Conservation (phyloP, 2,888 invertebrate species). For the Tholera decimalis region DNA sequence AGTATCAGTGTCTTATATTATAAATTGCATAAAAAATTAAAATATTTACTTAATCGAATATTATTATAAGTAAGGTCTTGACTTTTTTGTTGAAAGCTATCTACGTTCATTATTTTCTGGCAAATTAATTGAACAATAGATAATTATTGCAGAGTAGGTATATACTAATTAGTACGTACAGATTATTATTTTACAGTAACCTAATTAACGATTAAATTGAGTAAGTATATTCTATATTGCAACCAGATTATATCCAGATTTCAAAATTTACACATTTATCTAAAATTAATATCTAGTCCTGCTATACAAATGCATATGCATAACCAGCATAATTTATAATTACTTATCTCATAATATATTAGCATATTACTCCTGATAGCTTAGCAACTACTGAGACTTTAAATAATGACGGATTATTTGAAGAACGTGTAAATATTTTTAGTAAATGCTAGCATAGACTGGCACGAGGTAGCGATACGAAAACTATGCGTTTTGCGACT, state of each 20-base stretch:
- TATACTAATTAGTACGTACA: constrained; percentile 12
- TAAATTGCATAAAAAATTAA: constrained; percentile 32
- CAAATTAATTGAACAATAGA: constrained; percentile 17
- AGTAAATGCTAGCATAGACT: not conserved
- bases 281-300: constrained; percentile 39
- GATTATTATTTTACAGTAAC: constrained; percentile 33
- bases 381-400: constrained; percentile 9
- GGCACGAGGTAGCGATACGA: not conserved
- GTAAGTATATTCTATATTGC: constrained; percentile 32
- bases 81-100: constrained; percentile 23
- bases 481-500: not conserved
- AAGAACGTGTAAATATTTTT: not conserved
- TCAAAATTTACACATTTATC: constrained; percentile 41
- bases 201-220: constrained; percentile 24
- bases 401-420: not conserved
- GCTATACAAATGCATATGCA: constrained; percentile 22
- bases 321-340: constrained; percentile 10
- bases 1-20: constrained; percentile 29
- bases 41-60: constrained; percentile 2
- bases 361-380: constrained; percentile 23
- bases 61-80: not conserved
- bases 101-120: constrained; percentile 23
- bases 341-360: constrained; percentile 19
- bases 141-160: constrained; percentile 22
- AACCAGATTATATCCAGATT: constrained; percentile 31